Conservation (phyloP, 1,140 invertebrate genomes). For the Acromyrmex heyeri region DNA sequence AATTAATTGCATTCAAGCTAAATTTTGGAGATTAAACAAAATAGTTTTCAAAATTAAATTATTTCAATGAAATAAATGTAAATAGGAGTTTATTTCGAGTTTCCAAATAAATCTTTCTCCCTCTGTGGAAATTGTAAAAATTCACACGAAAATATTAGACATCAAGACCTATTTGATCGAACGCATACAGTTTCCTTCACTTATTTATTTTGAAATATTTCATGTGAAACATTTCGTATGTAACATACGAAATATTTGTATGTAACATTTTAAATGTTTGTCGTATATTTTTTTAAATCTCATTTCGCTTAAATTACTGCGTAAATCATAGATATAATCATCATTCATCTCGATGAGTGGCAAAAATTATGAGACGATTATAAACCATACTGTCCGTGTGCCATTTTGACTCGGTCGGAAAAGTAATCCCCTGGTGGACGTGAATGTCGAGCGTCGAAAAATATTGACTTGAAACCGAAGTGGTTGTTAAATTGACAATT, state of each 20-base stretch:
- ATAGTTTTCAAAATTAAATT: no score
- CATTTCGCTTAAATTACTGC: neutral
- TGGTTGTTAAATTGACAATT: slow-evolving; percentile 58
- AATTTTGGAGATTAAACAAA: no score
- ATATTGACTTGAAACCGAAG: slow-evolving; percentile 45
- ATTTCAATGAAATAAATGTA: no score
- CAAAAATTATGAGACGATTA: neutral
- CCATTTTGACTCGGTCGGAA: neutral
- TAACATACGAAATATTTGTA: neutral
- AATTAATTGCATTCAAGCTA: no score
- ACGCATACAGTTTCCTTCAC: no score
- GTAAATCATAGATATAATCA: neutral
- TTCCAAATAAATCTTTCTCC: no score
- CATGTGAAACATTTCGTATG: neutral
- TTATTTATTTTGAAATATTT: neutral
- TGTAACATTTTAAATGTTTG: neutral
- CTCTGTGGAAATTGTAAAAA: no score
- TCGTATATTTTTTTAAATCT: neutral
- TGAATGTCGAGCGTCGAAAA: neutral
- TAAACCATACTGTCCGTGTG: neutral
- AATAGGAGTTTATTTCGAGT: no score
- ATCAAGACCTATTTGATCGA: no score
- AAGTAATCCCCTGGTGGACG: neutral
- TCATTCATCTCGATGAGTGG: no score
- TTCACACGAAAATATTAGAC: no score